Evolutionary conservation across 2,113 vertebrate species (phyloP), one percentile per base, ranked within the genome.

Genomic region (Corythoichthys intestinalis): DNA sequence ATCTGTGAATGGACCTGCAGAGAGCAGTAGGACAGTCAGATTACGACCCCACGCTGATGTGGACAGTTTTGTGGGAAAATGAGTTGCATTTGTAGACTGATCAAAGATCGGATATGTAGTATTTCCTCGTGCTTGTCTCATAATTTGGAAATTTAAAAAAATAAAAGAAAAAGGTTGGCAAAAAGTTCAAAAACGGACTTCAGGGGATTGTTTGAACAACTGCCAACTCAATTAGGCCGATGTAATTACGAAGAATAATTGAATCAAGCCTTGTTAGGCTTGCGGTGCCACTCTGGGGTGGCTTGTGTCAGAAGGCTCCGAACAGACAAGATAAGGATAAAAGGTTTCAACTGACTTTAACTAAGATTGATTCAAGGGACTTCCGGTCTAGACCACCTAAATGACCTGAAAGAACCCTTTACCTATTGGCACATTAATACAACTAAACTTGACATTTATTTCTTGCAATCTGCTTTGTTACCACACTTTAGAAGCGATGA

Each of bases 1-100:
- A 90, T 98, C 96, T 94, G 96, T 99, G 89, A 99, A 98, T 68
- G 97, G 96, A 92, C 97, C 96, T 98, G 82, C 1, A 46, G 17
- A 72, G 1, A 71, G 1, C 41, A 59, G 1, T 53, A 48, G 0
- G 15, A 63, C 44, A 28, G 20, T 46, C 4, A 14, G 61, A 11
- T 63, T 4, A 49, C 53, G 17, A 38, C 7, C 56, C 47, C 46
- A 38, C 6, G 20, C 2, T 9, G 9, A 53, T 53, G 7, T 53
- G 6, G n/a, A 53, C 8, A 53, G 17, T 53, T 57, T 57, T 3
- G 35, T 4, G 8, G 63, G 44, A 15, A 65, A 37, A 65, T 35
- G 34, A 11, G 14, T 34, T 57, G 28, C 56, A 58, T 58, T 58
- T 77, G 61, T 58, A 66, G 5, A 35, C 20, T 49, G 41, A 66